phyloP scores from a whole-genome alignment of 2,113 vertebrate species.

The Reinhardtius hippoglossoides region DNA sequence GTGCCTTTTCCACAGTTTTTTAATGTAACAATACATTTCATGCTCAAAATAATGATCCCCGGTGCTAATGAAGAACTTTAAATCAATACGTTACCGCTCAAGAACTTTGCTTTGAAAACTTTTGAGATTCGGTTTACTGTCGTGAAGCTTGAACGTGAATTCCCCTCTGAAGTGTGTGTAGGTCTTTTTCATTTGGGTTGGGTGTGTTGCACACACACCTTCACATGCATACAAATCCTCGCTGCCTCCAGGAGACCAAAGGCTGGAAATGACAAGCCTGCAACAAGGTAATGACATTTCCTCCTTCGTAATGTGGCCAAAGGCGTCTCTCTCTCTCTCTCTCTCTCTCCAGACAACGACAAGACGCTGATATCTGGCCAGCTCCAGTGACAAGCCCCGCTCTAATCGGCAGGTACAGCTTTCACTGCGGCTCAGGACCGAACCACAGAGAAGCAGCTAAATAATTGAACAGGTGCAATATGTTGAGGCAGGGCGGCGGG shows the following conservation, averaged over 20 bases:
- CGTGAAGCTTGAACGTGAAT: conserved; percentile 1
- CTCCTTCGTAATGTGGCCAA: conserved; percentile 68
- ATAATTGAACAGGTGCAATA: conserved; percentile 91
- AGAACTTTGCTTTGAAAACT: background rate
- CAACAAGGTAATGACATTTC: conserved; percentile 78
- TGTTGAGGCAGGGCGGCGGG: conserved; percentile 76
- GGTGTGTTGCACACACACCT: conserved; percentile 19
- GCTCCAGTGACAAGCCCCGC: conserved; percentile 73
- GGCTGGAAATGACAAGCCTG: conserved; percentile 69
- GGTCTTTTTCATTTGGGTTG: conserved; percentile 13
- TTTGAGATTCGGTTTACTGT: conserved; percentile 11
- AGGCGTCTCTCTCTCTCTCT: conserved; percentile 46
- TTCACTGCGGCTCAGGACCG: conserved; percentile 85
- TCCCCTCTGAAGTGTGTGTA: background rate
- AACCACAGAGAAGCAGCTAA: conserved; percentile 83
- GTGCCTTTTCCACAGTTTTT: background rate
- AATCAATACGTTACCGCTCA: background rate
- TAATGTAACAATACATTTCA: background rate
- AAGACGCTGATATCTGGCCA: conserved; percentile 72
- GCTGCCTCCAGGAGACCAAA: conserved; percentile 55
- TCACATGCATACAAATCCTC: conserved; percentile 26
- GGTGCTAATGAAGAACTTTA: background rate
- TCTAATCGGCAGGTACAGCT: conserved; percentile 89
- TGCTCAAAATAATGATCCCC: background rate
- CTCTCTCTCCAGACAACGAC: conserved; percentile 43